Base-by-base conservation (phyloP, 2,888 invertebrate genomes). In the Drosophila siamana region DNA sequence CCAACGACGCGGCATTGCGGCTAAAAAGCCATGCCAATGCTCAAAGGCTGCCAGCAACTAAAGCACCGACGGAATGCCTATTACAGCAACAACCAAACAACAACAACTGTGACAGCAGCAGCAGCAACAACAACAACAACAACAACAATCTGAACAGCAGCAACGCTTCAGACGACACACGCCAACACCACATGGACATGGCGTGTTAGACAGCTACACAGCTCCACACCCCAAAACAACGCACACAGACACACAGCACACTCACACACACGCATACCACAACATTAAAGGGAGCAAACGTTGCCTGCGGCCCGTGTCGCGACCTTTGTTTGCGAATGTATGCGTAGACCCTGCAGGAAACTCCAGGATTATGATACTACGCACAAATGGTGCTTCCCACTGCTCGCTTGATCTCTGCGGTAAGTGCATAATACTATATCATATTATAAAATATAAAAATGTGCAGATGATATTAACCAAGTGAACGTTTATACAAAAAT, bases 1-100 rank as follows among this genome's bases (percentile, higher is more conserved):
- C 74, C 80, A 80, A 71, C 76, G 69, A 73, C 80, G 74, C 78
- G 73, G 78, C 83, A 86, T 83, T 86, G 83, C 86, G 86, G 83
- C 83, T 84, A 84, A 86, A 84, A 84, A 84, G 83, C 83, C 83
- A 76, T 80, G 79, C 80, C 79, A 86, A 78, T 70, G 79, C 79
- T 79, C 79, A 77, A 74, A 74, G 86, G 78, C 86, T 69, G 67
- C 75, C 80, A 72, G 69, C 75, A 71, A 70, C 73, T 59, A 69
- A 73, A 76, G 73, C 66, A 62, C 67, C 77, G 36, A 75, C 73
- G 80, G 83, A 86, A 86, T 80, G 86, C 80, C 83, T 82, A 76
- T 68, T 74, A 72, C 79, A 59, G 57, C 74, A 76, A 64, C 75
- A 71, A 67, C 68, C 62, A 62, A 67, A 56, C 67, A 62, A 51